Percentiles rank a stretch among this genome's conserved stretches.
These are phyloP conservation scores for Phorcus lineatus DNA, from an alignment of 2,888 invertebrate genomes.

Conservation along the genomic window DNA sequence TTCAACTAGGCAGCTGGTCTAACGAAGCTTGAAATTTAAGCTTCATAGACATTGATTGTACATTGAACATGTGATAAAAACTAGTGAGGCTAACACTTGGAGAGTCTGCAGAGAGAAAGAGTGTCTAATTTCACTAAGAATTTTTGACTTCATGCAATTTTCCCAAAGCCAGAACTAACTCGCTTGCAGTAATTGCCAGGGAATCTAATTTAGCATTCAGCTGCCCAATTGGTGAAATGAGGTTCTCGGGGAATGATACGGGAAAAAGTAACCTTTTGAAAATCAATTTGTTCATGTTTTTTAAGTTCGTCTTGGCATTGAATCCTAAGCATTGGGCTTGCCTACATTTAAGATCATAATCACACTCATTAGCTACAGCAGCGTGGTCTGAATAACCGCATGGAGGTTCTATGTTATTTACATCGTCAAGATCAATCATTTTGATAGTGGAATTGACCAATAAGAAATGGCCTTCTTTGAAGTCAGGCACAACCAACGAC, in stretches of 20 bases:
- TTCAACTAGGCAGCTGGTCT: too few relatives aligned
- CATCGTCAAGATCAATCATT: slow-evolving; percentile 72
- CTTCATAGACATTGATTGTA: too few relatives aligned
- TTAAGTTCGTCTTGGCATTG: slow-evolving; percentile 67
- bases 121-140: neutral
- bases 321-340: slow-evolving; percentile 64
- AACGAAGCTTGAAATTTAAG: too few relatives aligned
- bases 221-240: slow-evolving; percentile 47
- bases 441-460: slow-evolving; percentile 63
- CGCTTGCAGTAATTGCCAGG: slow-evolving; percentile 34
- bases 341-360: slow-evolving; percentile 52
- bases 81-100: too few relatives aligned
- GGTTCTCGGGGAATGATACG: slow-evolving; percentile 55
- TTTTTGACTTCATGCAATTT: slow-evolving; percentile 11
- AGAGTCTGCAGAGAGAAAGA: too few relatives aligned
- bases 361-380: slow-evolving; percentile 43
- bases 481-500: slow-evolving; percentile 69
- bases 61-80: too few relatives aligned
- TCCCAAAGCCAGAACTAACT: slow-evolving; percentile 22
- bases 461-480: slow-evolving; percentile 70
- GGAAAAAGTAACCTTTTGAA: slow-evolving; percentile 62
- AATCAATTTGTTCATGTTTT: slow-evolving; percentile 62
- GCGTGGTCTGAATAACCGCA: slow-evolving; percentile 46
- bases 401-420: slow-evolving; percentile 66
- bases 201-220: slow-evolving; percentile 47